These are phyloP conservation scores for Pocillopora verrucosa DNA, from an alignment of 64 coral and sea anemone species.

Conservation along the genomic window DNA sequence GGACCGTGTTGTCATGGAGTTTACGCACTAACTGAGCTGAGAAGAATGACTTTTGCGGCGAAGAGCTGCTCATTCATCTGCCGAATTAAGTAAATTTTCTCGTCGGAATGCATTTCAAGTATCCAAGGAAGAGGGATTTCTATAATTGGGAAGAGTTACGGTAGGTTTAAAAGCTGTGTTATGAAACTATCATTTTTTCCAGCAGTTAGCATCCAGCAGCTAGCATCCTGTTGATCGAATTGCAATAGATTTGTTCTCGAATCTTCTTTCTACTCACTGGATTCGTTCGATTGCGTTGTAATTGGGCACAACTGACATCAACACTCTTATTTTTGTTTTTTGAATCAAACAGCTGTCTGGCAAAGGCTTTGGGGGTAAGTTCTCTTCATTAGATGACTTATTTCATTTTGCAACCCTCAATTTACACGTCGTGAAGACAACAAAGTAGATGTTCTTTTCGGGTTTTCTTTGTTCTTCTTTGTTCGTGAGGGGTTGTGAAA, in stretches of 20 bases:
- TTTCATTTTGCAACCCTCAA: not conserved
- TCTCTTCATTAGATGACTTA: not conserved
- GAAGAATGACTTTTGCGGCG: not conserved
- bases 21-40: not conserved
- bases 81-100: not conserved
- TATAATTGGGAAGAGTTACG: constrained; percentile 85
- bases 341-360: constrained; percentile 60
- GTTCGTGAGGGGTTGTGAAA: not conserved
- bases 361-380: constrained; percentile 91
- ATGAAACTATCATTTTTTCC: not conserved
- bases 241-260: not conserved
- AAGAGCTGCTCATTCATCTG: constrained; percentile 7
- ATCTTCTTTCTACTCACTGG: not conserved
- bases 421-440: not conserved
- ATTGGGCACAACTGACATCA: not conserved
- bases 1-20: constrained; percentile 61
- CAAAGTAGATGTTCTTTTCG: not conserved
- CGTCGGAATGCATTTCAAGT: constrained; percentile 80
- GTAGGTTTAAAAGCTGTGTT: constrained; percentile 26
- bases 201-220: too few relatives aligned
- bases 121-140: constrained; percentile 77
- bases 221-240: not conserved
- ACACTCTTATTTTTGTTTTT: not conserved
- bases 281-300: not conserved
- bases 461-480: not conserved